Conservation (phyloP, 2,113 vertebrate species). For the Cyprinus carpio region DNA sequence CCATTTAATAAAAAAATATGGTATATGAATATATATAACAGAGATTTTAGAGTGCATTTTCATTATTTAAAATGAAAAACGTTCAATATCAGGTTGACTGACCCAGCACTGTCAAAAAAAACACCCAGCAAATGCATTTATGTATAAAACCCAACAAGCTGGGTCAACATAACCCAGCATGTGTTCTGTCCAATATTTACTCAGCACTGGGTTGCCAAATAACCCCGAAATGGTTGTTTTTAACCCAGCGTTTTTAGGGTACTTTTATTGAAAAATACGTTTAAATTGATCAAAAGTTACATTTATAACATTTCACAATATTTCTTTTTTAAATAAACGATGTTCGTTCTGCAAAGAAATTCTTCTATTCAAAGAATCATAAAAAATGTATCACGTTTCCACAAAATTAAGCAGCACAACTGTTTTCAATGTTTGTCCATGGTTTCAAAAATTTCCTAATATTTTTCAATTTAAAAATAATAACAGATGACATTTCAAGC, state of each 20-base stretch:
- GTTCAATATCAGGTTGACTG: not conserved
- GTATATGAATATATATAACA: not conserved
- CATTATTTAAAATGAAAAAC: not conserved
- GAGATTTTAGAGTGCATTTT: too few species aligned
- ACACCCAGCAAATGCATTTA: not conserved
- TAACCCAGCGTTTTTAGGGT: not conserved
- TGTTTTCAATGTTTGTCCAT: not conserved
- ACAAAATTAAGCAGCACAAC: not conserved
- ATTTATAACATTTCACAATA: too few species aligned
- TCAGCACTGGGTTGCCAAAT: not conserved
- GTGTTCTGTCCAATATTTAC: not conserved
- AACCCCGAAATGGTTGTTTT: not conserved
- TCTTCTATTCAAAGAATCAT: not conserved
- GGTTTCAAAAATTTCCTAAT: not conserved
- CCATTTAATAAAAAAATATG: too few species aligned
- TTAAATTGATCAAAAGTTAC: too few species aligned
- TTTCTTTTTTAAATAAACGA: not conserved
- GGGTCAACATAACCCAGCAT: not conserved
- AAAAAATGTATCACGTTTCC: not conserved
- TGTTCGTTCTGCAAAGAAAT: too few species aligned
- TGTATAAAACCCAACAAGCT: too few species aligned
- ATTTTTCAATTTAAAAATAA: too few species aligned
- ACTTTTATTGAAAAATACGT: too few species aligned
- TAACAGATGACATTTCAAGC: not conserved
- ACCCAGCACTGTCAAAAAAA: not conserved